Conservation (phyloP, 2,113 vertebrate species). For the Solenodon paradoxus region DNA sequence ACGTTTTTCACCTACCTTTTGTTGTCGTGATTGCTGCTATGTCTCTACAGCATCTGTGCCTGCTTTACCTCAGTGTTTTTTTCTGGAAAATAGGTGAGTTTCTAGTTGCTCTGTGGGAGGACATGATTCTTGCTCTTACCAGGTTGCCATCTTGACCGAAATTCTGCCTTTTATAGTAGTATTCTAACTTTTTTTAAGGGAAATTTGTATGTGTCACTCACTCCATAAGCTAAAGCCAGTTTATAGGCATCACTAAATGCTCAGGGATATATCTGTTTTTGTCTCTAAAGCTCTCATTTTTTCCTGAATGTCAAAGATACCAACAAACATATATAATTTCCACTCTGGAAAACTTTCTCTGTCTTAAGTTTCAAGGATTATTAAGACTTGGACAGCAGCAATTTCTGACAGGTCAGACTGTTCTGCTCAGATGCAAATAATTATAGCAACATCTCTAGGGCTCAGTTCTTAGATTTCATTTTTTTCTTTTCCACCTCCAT, state of each 20-base stretch:
- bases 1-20: too few relatives aligned
- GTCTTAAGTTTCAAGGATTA: not conserved
- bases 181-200: not conserved
- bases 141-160: too few relatives aligned
- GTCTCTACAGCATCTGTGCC: too few relatives aligned
- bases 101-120: too few relatives aligned
- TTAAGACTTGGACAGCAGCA: not conserved
- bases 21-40: too few relatives aligned
- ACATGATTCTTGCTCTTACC: too few relatives aligned
- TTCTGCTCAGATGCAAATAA: slow-evolving; percentile 26
- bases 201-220: not conserved
- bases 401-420: not conserved
- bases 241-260: not conserved
- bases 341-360: slow-evolving; percentile 4
- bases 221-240: not conserved
- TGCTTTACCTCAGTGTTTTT: too few relatives aligned
- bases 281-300: not conserved
- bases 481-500: not conserved
- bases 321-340: slow-evolving; percentile 9
- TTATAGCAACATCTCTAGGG: not conserved
- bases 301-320: not conserved
- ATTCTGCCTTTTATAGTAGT: too few relatives aligned
- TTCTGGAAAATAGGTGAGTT: too few relatives aligned
- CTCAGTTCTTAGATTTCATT: not conserved
- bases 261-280: not conserved